phyloP scores from a whole-genome alignment of 1,140 invertebrate species.

The Charaxes varanes region DNA sequence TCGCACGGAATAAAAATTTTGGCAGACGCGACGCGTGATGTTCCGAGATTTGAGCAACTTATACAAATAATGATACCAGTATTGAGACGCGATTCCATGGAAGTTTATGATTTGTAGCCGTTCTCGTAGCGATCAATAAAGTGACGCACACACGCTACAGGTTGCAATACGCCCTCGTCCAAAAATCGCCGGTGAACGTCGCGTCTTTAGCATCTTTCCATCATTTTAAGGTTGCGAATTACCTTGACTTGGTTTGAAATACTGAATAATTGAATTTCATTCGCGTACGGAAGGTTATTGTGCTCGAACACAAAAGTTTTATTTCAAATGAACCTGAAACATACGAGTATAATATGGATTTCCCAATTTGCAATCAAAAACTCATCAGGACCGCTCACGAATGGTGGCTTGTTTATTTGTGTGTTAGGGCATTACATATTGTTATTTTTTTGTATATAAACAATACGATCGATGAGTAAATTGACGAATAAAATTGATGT shows the following conservation, averaged over 20 bases:
- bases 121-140: slow-evolving; percentile 21
- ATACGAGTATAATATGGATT: background rate
- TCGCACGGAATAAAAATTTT: too few relatives aligned
- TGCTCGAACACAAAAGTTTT: too few relatives aligned
- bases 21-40: too few relatives aligned
- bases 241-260: too few relatives aligned
- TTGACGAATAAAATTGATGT: slow-evolving; percentile 3
- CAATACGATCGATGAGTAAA: background rate
- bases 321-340: too few relatives aligned
- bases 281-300: too few relatives aligned
- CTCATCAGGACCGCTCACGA: slow-evolving; percentile 6
- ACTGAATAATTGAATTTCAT: too few relatives aligned
- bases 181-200: slow-evolving; percentile 4
- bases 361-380: slow-evolving; percentile 9
- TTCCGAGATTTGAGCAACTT: too few relatives aligned
- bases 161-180: slow-evolving; percentile 9
- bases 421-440: background rate
- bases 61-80: background rate
- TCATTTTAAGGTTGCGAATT: background rate
- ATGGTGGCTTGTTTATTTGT: slow-evolving; percentile 1
- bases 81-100: background rate
- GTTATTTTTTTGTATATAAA: slow-evolving; percentile 7
- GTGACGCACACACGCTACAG: slow-evolving; percentile 22
- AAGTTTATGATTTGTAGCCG: slow-evolving; percentile 16
- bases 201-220: slow-evolving; percentile 4